Evolutionary conservation across 2,888 invertebrate genomes (phyloP), one percentile per base, ranked within the genome.

Genomic region (Brachypterus glaber): DNA sequence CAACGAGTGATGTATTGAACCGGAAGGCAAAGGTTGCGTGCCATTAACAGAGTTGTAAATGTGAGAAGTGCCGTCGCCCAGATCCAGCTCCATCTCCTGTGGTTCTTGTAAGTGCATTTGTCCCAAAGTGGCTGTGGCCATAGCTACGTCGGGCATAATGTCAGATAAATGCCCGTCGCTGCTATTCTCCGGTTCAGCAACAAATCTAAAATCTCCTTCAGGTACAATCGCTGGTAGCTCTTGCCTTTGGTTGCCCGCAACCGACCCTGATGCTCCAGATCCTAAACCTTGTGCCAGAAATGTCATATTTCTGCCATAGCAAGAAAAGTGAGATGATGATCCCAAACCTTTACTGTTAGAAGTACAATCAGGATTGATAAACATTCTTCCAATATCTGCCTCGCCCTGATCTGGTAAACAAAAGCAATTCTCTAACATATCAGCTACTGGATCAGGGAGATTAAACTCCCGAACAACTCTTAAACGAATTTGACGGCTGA

Each of bases 391-490:
- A 54, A 44, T 51, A 43, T 60, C 61, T 33, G 54, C 54, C 47
- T 63, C 60, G 55, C 46, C 65, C 53, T 50, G 55, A 44, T 58
- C 62, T 41, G 58, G 59, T 39, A 58, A 52, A 44, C 60, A 61
- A 45, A 53, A 61, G 46, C 61, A 63, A 49, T 64, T 72, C 50
- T 82, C 82, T 35, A 88, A 67, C 52, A 87, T 73, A 62, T 86
- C 83, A 4, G 86, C 82, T 9, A 87, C 83, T 8, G 81, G 76
- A 64, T 96, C 95, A 0, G 95, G 95, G 42, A 93, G 74, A 56
- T 92, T 91, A 67, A 90, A 87, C 69, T 96, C 95, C 31, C 95
- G 77, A 9, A 95, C 92, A 2, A 92, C 91, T 4, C 93, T 77
- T 52, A 96, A 66, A 39, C 90, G 81, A 47, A 90, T 78, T 71